Conservation (phyloP, 2,113 vertebrate genomes). For the Hippocampus abdominalis region DNA sequence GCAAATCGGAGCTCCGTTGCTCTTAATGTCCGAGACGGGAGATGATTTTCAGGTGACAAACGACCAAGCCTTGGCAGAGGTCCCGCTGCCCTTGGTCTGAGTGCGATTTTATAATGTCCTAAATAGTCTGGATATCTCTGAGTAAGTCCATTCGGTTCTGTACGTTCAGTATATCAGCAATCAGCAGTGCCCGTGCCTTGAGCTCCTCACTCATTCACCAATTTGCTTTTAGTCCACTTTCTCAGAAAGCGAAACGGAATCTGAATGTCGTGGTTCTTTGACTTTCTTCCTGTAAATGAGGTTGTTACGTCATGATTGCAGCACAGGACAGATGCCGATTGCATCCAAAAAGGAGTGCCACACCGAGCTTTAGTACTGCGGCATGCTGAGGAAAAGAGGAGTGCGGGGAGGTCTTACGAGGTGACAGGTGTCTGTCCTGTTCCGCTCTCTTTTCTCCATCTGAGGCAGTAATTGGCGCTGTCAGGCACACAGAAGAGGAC, state of each 20-base stretch:
- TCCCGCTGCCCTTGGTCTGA: not conserved
- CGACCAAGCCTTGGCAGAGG: not conserved
- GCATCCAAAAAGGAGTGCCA: conserved; percentile 29
- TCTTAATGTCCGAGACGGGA: not conserved
- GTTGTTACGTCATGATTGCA: conserved; percentile 10
- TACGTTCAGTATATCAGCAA: not conserved
- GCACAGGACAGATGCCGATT: conserved; percentile 16
- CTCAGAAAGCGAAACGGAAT: conserved; percentile 25
- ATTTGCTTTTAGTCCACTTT: conserved; percentile 16
- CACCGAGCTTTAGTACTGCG: conserved; percentile 46
- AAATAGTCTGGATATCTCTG: not conserved
- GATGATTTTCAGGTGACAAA: not conserved
- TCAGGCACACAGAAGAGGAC: conserved; percentile 62
- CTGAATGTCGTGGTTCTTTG: conserved; percentile 29
- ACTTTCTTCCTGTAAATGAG: conserved; percentile 27
- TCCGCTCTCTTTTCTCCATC: conserved; percentile 46
- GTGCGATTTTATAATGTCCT: conserved; percentile 6
- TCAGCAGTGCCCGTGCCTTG: conserved; percentile 9
- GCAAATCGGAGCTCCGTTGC: not conserved
- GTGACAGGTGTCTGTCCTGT: conserved; percentile 68
- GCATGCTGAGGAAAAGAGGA: conserved; percentile 24
- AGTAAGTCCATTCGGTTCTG: not conserved
- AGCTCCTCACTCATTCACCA: conserved; percentile 20
- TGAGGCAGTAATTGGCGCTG: conserved; percentile 69
- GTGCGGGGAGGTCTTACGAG: conserved; percentile 42